Base-by-base conservation (phyloP, 2,797 vertebrate genomes). In the Meda fulgida region DNA sequence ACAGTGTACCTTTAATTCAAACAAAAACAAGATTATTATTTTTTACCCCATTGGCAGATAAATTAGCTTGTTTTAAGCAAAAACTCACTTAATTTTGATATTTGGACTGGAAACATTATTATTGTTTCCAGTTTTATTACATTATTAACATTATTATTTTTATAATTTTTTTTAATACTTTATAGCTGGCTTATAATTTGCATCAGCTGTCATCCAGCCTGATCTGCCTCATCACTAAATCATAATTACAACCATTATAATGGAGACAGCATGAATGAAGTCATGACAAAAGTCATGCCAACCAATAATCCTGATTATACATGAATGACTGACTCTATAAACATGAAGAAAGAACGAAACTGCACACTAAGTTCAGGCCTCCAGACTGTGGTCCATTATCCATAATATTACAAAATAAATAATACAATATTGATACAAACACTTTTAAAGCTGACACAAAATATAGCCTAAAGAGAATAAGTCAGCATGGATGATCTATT, bases 231-330 rank as follows among this genome's bases (percentile, higher is more conserved):
- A 29, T 18, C n/a, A 29, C 18, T 31, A 55, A 38, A 66, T 69
- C 43, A 19, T 21, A 55, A 69, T 29, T 29, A 13, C 67, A 58
- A 40, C 8, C n/a, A 10, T 58, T 58, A 71, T 43, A 71, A 40
- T 23, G 29, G 6, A 71, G 66, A 71, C 51, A 40, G 23, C 23
- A 69, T 38, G 63, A 60, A 40, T 43, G 18, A 19, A 60, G 5
- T 23, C 7, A 81, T 19, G 26, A 70, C 63, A 66, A 38, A n/a
- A n/a, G n/a, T n/a, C n/a, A n/a, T n/a, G n/a, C 51, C 26, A 69
- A 53, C 48, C 34, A 81, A 81, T 58, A 81, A 81, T 21, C 48
- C 34, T 70, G 34, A 81, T 58, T 40, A 58, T 71, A 81, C 51
- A 70, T 11, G 8, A 80, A 13, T 63, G 36, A 43, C 55, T 65